Evolutionary conservation across 2,888 invertebrate genomes (phyloP).

Genomic region (Agrochola macilenta): DNA sequence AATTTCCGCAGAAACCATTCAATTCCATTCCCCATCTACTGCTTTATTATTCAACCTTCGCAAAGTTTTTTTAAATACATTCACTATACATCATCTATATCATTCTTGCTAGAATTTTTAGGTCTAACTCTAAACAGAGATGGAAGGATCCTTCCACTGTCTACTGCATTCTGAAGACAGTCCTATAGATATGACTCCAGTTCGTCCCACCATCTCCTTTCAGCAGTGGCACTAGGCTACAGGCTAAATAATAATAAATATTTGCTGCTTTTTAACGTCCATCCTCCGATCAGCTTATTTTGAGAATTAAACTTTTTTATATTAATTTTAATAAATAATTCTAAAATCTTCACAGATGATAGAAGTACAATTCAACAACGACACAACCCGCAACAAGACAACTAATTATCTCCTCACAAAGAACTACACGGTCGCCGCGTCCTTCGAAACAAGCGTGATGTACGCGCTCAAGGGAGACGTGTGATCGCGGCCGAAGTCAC

Average conservation of each 20-base stretch:
- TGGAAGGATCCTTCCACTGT: not conserved
- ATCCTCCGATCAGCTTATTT: not conserved
- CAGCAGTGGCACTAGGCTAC: not conserved
- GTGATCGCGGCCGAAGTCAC: conserved; percentile 5
- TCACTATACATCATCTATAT: not conserved
- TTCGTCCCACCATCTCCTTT: not conserved
- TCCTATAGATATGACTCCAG: not conserved
- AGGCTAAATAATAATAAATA: not conserved
- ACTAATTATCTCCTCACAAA: conserved; percentile 76
- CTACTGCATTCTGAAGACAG: not conserved
- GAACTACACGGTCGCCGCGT: conserved; percentile 83
- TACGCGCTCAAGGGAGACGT: conserved; percentile 71
- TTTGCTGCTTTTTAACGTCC: not conserved
- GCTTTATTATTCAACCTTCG: not conserved
- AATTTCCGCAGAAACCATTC: not conserved
- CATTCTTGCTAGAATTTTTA: not conserved
- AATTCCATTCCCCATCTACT: not conserved
- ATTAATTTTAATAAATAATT: not conserved
- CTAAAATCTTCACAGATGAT: conserved; percentile 74
- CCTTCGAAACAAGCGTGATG: conserved; percentile 78
- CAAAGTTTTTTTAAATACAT: not conserved
- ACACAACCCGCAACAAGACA: conserved; percentile 76
- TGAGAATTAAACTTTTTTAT: not conserved
- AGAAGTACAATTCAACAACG: conserved; percentile 79
- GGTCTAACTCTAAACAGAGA: not conserved